These are phyloP conservation scores for Staurois parvus DNA, from an alignment of 2,797 vertebrate species.

Conservation along the genomic window DNA sequence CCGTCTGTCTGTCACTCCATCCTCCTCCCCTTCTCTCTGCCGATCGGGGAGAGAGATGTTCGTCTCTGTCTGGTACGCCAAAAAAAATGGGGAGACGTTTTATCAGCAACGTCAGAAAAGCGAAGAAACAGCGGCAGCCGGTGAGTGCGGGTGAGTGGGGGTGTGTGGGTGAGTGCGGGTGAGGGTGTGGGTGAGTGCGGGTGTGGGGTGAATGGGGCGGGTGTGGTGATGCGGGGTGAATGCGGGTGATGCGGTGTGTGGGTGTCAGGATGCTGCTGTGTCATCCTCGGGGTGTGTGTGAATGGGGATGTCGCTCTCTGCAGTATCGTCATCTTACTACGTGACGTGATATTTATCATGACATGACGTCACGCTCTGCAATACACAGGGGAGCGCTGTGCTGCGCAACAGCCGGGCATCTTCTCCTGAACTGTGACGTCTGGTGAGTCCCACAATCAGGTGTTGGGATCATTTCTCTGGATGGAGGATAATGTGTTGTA, in stretches of 20 bases:
- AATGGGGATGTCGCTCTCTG: background rate
- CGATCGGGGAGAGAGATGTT: conserved; percentile 70
- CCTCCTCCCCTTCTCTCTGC: background rate
- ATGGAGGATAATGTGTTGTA: no score
- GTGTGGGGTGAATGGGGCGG: background rate
- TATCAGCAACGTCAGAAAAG: conserved; percentile 79
- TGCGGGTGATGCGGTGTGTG: background rate
- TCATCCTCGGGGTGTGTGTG: background rate
- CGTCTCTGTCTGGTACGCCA: conserved; percentile 85
- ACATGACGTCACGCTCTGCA: no score
- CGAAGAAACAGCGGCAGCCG: conserved; percentile 74
- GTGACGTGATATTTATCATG: background rate
- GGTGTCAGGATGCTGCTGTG: background rate
- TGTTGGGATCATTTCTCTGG: no score
- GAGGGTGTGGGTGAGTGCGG: background rate
- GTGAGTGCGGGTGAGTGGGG: conserved; percentile 64
- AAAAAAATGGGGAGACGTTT: conserved; percentile 81
- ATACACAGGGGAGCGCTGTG: no score
- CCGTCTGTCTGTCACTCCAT: background rate
- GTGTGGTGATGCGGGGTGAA: background rate
- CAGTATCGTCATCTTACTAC: background rate
- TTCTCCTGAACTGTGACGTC: no score
- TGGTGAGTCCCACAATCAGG: no score
- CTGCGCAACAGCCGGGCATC: no score
- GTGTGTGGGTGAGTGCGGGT: no score